Conservation (phyloP, 2,797 vertebrate genomes). For the Anabas testudineus region DNA sequence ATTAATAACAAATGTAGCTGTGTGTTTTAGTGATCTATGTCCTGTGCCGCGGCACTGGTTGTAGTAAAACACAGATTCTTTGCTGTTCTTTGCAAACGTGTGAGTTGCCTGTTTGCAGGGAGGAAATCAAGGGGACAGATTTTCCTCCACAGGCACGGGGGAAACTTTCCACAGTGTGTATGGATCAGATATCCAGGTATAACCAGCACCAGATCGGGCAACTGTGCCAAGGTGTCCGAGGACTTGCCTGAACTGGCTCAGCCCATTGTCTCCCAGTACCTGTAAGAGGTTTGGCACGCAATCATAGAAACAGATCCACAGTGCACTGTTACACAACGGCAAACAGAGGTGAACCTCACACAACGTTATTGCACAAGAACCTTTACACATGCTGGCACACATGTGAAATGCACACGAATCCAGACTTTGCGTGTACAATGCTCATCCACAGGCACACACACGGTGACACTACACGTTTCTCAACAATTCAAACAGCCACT, state of each 20-base stretch:
- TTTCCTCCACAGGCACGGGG: conserved; percentile 36
- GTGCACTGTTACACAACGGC: conserved; percentile 33
- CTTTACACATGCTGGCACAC: conserved; percentile 32
- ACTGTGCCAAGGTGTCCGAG: conserved; percentile 54
- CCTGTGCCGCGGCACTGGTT: conserved; percentile 25
- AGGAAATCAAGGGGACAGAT: conserved; percentile 13
- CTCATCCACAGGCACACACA: neutral
- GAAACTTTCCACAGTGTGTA: conserved; percentile 50
- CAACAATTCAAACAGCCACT: conserved; percentile 17
- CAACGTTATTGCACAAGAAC: conserved; percentile 64
- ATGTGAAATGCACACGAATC: conserved; percentile 9
- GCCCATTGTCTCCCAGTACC: conserved; percentile 25
- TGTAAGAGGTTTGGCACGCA: conserved; percentile 55
- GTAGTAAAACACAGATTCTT: conserved; percentile 51
- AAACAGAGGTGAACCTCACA: conserved; percentile 44
- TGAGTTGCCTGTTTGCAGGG: conserved; percentile 13
- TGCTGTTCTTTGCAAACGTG: conserved; percentile 27
- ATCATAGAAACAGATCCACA: conserved; percentile 26
- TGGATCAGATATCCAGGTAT: conserved; percentile 56
- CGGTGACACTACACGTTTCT: conserved; percentile 3
- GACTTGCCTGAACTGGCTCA: conserved; percentile 74
- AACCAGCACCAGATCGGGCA: conserved; percentile 58
- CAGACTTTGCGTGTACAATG: conserved; percentile 20
- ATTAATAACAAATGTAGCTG: conserved; percentile 47
- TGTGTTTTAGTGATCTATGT: conserved; percentile 33